Base-by-base conservation (phyloP, 2,888 invertebrate genomes). In the Taenaris catops region DNA sequence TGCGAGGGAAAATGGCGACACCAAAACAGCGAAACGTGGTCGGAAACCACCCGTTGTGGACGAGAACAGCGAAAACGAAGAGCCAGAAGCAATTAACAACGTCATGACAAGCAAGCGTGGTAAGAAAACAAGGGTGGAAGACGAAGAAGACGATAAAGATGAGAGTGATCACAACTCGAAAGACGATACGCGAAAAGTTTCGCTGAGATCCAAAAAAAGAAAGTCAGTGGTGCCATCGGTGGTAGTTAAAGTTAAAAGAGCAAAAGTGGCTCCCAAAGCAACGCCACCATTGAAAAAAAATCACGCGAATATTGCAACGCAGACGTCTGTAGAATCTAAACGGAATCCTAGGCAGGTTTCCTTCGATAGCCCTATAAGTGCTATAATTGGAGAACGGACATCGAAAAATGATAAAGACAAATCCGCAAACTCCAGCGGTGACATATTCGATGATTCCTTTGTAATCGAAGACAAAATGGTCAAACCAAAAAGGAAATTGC, bases 381-480 rank as follows among this genome's bases (percentile, higher is more conserved):
- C 69, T 43, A 44, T 78, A 6, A 68, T 81, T 1, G 71, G 63
- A 0, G 66, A 63, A 1, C 53, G 55, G 45, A 25, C 6, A 52
- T 34, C 41, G 40, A 29, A 12, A 20, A 24, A 12, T 1, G 9
- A 11, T 10, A 35, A 31, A 5, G 49, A 48, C 5, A 48, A 49
- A 7, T 64, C 62, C 0, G 55, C 58, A 0, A 67, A 83, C 38
- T 68, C 78, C 0, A 86, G 87, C 28, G 67, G 60, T 0, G 87
- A 87, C 34, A 73, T 87, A 2, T 86, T 87, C 20, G 87, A 86
- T 0, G 86, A 87, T 43, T 81, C 87, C 0, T 74, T 74, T 18
- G 63, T 53, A 1, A 59, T 74, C 2, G 68, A 75, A 27, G 70
- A 69, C 16, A 75, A 69, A 17, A 81, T 74, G 42, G 56, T 68